phyloP scores from a whole-genome alignment of 2,113 vertebrate genomes.

The Chlorodrepanis virens region DNA sequence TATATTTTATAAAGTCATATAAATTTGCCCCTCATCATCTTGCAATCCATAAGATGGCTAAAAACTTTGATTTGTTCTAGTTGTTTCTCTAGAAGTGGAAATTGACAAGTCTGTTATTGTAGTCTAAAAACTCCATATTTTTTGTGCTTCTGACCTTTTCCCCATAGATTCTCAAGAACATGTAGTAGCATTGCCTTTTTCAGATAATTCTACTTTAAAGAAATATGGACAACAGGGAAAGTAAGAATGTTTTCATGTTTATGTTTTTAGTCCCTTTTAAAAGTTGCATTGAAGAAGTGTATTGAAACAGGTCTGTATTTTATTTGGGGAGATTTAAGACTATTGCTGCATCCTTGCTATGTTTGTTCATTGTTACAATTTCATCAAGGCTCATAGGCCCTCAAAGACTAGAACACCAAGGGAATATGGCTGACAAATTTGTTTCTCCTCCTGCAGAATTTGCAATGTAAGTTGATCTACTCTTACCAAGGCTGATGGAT shows the following conservation, averaged over 20 bases:
- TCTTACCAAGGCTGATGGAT: not conserved
- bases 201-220: not conserved
- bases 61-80: not conserved
- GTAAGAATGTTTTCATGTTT: not conserved
- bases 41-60: not conserved
- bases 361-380: not conserved
- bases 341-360: not conserved
- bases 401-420: not conserved
- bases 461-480: not conserved
- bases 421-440: not conserved
- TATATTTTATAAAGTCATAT: not conserved
- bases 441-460: not conserved
- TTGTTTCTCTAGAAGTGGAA: not conserved
- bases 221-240: not conserved
- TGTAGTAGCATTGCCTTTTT: not conserved
- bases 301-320: not conserved
- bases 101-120: not conserved
- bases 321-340: not conserved
- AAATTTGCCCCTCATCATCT: not conserved
- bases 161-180: not conserved
- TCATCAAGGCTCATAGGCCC: not conserved
- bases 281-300: not conserved
- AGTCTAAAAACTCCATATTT: not conserved
- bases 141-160: not conserved
- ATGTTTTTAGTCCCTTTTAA: not conserved